Base-by-base conservation (phyloP, 1,140 invertebrate species). In the Amyelois transitella region DNA sequence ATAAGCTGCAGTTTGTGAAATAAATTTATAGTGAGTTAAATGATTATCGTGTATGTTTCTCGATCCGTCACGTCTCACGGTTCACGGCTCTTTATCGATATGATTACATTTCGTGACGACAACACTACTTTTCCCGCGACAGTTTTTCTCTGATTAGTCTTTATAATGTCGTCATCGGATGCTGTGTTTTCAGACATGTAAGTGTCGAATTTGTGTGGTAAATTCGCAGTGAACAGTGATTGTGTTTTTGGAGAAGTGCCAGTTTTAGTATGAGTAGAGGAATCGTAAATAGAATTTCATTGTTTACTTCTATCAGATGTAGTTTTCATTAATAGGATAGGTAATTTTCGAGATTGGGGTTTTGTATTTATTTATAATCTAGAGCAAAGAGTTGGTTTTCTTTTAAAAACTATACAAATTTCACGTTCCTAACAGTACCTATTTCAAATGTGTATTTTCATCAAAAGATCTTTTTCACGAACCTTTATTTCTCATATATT, bases 31-130 rank as follows among this genome's bases (percentile, higher is more conserved):
- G 6, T 28, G 12, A 12, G n/a, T n/a, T n/a, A n/a, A 2, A 38
- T 38, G 3, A 38, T 38, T 38, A 38, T 38, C 32, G 32, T 14
- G 32, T 32, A 32, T 32, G 25, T 32, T 14, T 6, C 0, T 18
- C 45, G 45, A 48, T 48, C 21, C 45, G 45, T 21, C 18, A 48
- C 45, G 45, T 22, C 45, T 48, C 45, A 48, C 45, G 45, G 45
- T 48, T 48, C 45, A 48, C 45, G 45, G 45, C 17, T 48, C 2
- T 48, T n/a, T 21, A 48, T 21, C 45, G 45, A 48, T 48, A 38
- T 48, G 45, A 19, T 48, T 48, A 21, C 12, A 21, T 6, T 48
- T 21, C n/a, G 19, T 48, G 45, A n/a, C 45, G 45, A 20, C 45
- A 48, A n/a, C 32, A 38, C n/a, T 38, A 38, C 1, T 38, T 38